phyloP scores from a whole-genome alignment of 2,113 vertebrate genomes.

The Clinocottus analis region DNA sequence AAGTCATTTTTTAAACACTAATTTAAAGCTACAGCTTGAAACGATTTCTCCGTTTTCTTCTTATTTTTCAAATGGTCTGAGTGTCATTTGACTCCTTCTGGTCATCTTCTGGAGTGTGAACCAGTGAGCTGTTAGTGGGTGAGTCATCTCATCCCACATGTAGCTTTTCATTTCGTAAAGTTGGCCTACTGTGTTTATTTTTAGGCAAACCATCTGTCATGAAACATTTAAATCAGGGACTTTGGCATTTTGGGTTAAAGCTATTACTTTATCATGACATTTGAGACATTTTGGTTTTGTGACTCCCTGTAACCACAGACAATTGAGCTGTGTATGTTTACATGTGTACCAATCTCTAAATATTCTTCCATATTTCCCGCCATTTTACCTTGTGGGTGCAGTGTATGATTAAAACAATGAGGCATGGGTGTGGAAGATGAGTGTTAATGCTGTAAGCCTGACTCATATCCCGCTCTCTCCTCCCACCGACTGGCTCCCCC shows the following conservation, averaged over 20 bases:
- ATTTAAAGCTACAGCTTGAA: conserved; percentile 7
- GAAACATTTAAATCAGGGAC: conserved; percentile 33
- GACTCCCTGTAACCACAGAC: conserved; percentile 2
- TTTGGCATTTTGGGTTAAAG: conserved; percentile 18
- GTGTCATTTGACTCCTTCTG: conserved; percentile 18
- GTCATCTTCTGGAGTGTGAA: conserved; percentile 36
- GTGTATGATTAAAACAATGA: conserved; percentile 63
- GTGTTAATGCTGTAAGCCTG: conserved; percentile 56
- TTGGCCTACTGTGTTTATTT: conserved; percentile 64
- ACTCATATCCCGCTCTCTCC: conserved; percentile 62
- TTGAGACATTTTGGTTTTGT: conserved; percentile 23
- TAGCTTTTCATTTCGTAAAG: conserved; percentile 60
- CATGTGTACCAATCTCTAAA: neutral
- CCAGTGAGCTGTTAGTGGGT: conserved; percentile 45
- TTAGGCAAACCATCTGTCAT: conserved; percentile 70
- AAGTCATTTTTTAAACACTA: neutral
- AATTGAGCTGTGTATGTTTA: conserved; percentile 10
- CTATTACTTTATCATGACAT: conserved; percentile 19
- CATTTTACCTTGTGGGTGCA: conserved; percentile 45
- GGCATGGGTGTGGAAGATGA: conserved; percentile 64
- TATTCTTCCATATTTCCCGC: conserved; percentile 11
- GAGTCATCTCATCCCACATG: conserved; percentile 75
- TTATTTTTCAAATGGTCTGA: conserved; percentile 7
- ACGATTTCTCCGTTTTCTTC: neutral
- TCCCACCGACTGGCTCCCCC: conserved; percentile 43